Evolutionary conservation across 2,888 invertebrate genomes (phyloP).

Genomic region (Rambutsinella grinnellia): DNA sequence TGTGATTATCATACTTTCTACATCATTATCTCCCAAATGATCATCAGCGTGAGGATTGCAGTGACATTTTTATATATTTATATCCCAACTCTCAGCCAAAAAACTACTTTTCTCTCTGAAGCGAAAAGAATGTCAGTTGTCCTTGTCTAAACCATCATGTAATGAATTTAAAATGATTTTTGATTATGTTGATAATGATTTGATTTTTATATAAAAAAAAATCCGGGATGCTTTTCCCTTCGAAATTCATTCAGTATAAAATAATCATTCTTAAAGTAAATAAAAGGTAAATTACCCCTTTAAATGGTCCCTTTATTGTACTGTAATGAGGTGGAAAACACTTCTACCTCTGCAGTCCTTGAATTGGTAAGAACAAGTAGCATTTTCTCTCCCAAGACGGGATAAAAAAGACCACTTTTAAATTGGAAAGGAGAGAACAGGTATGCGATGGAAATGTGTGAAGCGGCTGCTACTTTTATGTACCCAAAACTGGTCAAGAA

Average conservation of each 20-base stretch:
- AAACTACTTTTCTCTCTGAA: background rate
- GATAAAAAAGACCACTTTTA: too few relatives aligned
- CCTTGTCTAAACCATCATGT: slow-evolving; percentile 6
- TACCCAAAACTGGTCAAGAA: slow-evolving; percentile 2
- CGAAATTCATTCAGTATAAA: background rate
- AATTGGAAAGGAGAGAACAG: background rate
- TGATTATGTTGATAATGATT: background rate
- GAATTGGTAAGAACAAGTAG: slow-evolving; percentile 44
- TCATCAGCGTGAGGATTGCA: slow-evolving; percentile 13
- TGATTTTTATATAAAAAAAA: slow-evolving; percentile 6
- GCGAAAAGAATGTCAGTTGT: background rate
- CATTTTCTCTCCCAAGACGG: too few relatives aligned
- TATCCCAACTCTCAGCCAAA: background rate
- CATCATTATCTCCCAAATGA: slow-evolving; percentile 43
- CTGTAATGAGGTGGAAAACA: slow-evolving; percentile 33
- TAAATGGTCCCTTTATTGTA: slow-evolving; percentile 44
- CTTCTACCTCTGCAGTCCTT: background rate
- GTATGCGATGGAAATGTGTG: background rate
- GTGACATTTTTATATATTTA: background rate
- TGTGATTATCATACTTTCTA: slow-evolving; percentile 20
- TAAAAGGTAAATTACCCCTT: slow-evolving; percentile 48
- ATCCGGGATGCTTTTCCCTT: background rate
- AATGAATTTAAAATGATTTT: slow-evolving; percentile 42
- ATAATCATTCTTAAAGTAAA: slow-evolving; percentile 1
- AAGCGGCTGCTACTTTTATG: background rate